These are phyloP conservation scores for Nematopogon swammerdamellus DNA, from an alignment of 2,888 invertebrate genomes.

Conservation along the genomic window DNA sequence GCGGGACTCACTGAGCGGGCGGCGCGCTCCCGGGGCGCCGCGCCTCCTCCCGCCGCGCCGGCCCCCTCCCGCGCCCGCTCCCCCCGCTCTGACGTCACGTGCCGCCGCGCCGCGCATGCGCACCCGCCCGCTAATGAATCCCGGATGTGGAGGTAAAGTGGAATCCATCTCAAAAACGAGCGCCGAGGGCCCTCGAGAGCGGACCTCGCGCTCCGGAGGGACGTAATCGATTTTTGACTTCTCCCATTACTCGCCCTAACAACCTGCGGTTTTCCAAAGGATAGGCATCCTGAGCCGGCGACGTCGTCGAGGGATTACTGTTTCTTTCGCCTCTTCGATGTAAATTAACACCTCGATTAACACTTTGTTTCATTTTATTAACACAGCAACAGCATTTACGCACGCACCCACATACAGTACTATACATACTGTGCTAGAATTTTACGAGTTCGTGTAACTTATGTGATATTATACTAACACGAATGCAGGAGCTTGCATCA, in stretches of 20 bases:
- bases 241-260: neutral
- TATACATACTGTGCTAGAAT: too few relatives aligned
- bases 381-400: too few relatives aligned
- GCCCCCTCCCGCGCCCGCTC: neutral
- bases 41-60: neutral
- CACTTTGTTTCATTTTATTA: too few relatives aligned
- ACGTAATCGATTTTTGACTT: slow-evolving; percentile 51
- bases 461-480: too few relatives aligned
- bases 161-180: slow-evolving; percentile 37
- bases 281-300: too few relatives aligned
- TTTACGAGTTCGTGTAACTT: too few relatives aligned
- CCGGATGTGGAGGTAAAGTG: slow-evolving; percentile 6
- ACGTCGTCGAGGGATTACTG: too few relatives aligned
- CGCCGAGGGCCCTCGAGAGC: slow-evolving; percentile 45
- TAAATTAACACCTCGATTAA: too few relatives aligned
- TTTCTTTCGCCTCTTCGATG: too few relatives aligned
- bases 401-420: too few relatives aligned
- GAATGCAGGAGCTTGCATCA: too few relatives aligned
- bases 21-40: slow-evolving; percentile 33
- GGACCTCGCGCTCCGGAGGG: slow-evolving; percentile 49
- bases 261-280: neutral
- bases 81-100: slow-evolving; percentile 12
- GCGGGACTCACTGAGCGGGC: slow-evolving; percentile 41
- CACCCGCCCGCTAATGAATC: slow-evolving; percentile 19
- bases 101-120: slow-evolving; percentile 43